A percentile compares a stretch with the other conserved stretches of the same genome.
Evolutionary conservation across 2,797 vertebrate genomes (phyloP).

Genomic region (Fistularia commersonii): DNA sequence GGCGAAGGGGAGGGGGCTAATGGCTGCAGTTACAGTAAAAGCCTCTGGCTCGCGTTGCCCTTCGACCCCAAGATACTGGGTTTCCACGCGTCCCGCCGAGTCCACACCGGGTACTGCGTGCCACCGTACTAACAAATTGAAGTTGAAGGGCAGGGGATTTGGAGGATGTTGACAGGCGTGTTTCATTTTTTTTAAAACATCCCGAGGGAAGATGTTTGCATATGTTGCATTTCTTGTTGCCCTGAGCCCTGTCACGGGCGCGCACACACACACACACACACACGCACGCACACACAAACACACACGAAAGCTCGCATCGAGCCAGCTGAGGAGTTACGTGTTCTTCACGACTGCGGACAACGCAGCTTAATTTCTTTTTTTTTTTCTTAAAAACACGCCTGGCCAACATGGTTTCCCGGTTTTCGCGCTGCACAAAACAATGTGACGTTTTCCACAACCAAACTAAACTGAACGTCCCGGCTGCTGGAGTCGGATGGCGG

Average conservation of each 20-base stretch:
- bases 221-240: conserved; percentile 65
- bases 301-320: conserved; percentile 24
- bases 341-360: conserved; percentile 44
- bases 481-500: conserved; percentile 30
- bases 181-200: conserved; percentile 27
- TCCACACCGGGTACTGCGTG: too few relatives aligned
- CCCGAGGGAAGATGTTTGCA: conserved; percentile 49
- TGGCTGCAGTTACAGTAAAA: too few relatives aligned
- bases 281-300: conserved; percentile 38
- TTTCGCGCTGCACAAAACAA: conserved; percentile 42
- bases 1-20: too few relatives aligned
- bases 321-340: conserved; percentile 29
- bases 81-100: too few relatives aligned
- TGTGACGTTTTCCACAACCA: too few relatives aligned
- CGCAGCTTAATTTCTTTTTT: conserved; percentile 35
- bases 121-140: too few relatives aligned
- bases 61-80: too few relatives aligned
- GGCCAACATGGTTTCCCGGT: background rate
- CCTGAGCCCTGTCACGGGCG: conserved; percentile 49
- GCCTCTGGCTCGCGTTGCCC: too few relatives aligned
- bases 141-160: conserved; percentile 28
- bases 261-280: conserved; percentile 21
- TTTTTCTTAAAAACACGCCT: too few relatives aligned
- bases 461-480: too few relatives aligned
- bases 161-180: conserved; percentile 33